A percentile compares a stretch with the other conserved stretches of the same genome.
Conservation (phyloP, 1,140 invertebrate species). For the Macrosteles quadrilineatus region DNA sequence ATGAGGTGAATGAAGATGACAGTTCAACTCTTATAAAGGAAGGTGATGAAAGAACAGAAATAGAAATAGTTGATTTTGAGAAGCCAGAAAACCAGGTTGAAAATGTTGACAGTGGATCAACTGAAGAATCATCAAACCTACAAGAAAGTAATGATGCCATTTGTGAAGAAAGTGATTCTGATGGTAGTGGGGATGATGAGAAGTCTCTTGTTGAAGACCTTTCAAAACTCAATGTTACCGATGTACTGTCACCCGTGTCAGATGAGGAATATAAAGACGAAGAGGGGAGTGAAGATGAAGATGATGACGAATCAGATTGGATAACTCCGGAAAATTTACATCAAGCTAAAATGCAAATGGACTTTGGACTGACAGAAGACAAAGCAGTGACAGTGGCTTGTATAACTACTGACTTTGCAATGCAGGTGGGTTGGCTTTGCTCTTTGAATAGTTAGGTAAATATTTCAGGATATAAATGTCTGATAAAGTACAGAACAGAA, state of each 20-base stretch:
- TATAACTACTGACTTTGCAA: conserved; percentile 94
- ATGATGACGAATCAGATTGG: conserved; percentile 78
- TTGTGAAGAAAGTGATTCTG: conserved; percentile 42
- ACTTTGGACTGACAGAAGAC: conserved; percentile 60
- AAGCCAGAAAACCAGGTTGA: conserved; percentile 21
- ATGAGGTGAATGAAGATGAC: no score
- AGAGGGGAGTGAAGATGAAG: conserved; percentile 47
- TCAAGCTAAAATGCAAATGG: conserved; percentile 69
- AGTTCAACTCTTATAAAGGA: background rate
- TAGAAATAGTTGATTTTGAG: background rate
- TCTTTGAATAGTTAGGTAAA: background rate
- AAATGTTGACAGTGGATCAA: background rate
- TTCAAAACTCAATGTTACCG: conserved; percentile 47
- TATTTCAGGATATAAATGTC: background rate
- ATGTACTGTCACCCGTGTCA: conserved; percentile 46
- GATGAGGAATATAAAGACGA: conserved; percentile 43
- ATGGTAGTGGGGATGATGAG: conserved; percentile 37
- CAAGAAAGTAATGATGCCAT: conserved; percentile 23
- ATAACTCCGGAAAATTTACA: conserved; percentile 87
- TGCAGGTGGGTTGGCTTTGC: conserved; percentile 71
- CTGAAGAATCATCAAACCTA: background rate
- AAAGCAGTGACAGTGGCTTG: conserved; percentile 80
- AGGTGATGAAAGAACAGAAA: background rate
- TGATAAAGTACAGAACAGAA: no score
- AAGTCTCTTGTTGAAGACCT: conserved; percentile 50